These are phyloP conservation scores for Nesoenas mayeri DNA, from an alignment of 2,113 vertebrate genomes.

Conservation along the genomic window DNA sequence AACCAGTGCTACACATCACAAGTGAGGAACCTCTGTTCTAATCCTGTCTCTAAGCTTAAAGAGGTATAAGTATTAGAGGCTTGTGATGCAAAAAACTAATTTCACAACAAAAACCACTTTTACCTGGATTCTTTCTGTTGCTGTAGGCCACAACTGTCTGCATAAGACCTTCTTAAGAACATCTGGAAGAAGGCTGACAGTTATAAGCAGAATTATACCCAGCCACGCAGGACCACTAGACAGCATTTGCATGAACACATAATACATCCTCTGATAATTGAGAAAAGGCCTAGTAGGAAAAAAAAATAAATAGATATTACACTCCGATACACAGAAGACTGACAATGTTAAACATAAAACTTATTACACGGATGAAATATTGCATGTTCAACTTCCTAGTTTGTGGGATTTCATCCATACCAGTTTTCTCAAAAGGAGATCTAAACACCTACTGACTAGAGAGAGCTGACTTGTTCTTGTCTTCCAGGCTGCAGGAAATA, in stretches of 20 bases:
- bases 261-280: conserved; percentile 99
- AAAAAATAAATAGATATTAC: not conserved
- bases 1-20: not conserved
- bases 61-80: not conserved
- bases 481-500: not conserved
- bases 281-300: conserved; percentile 89
- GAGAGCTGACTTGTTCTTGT: not conserved
- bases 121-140: conserved; percentile 94
- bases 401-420: not conserved
- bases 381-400: not conserved
- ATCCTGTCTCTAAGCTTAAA: not conserved
- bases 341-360: not conserved
- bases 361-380: not conserved
- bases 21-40: not conserved
- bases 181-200: conserved; percentile 91
- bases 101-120: not conserved
- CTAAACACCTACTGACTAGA: not conserved
- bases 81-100: not conserved
- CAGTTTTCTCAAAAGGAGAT: not conserved
- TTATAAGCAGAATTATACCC: conserved; percentile 90
- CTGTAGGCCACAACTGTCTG: conserved; percentile 91
- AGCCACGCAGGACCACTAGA: conserved; percentile 96
- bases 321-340: not conserved
- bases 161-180: conserved; percentile 93
- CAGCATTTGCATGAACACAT: conserved; percentile 97